Conservation (phyloP, 2,113 vertebrate species). For the Mugil cephalus region DNA sequence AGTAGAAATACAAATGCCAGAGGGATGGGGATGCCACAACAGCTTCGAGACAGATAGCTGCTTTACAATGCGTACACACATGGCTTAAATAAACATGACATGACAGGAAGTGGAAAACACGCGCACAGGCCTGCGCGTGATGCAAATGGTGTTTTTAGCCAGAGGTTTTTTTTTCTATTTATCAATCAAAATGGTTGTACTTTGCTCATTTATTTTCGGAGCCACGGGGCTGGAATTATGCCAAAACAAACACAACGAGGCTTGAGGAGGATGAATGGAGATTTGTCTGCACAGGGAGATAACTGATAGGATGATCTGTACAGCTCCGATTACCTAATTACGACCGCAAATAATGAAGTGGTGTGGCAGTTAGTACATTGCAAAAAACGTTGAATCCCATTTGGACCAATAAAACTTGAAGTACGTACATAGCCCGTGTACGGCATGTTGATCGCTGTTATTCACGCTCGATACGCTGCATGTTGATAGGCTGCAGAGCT, state of each 20-base stretch:
- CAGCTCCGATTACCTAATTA: slow-evolving; percentile 57
- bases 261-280: neutral
- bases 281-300: neutral
- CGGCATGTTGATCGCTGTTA: slow-evolving; percentile 62
- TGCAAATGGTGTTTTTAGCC: slow-evolving; percentile 41
- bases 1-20: slow-evolving; percentile 35
- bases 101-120: slow-evolving; percentile 17
- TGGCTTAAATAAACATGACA: slow-evolving; percentile 27
- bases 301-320: slow-evolving; percentile 42
- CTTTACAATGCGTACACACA: slow-evolving; percentile 34
- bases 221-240: slow-evolving; percentile 3
- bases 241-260: slow-evolving; percentile 13
- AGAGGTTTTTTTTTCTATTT: slow-evolving; percentile 31
- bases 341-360: slow-evolving; percentile 52
- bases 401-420: slow-evolving; percentile 53
- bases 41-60: slow-evolving; percentile 47
- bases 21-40: slow-evolving; percentile 45
- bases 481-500: neutral
- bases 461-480: slow-evolving; percentile 47
- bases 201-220: slow-evolving; percentile 45
- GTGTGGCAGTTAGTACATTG: slow-evolving; percentile 17
- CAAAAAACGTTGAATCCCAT: slow-evolving; percentile 58
- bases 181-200: slow-evolving; percentile 24
- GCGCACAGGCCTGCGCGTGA: neutral
- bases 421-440: slow-evolving; percentile 36